These are phyloP conservation scores for Pempheris klunzingeri DNA, from an alignment of 2,797 vertebrate genomes.

Conservation along the genomic window DNA sequence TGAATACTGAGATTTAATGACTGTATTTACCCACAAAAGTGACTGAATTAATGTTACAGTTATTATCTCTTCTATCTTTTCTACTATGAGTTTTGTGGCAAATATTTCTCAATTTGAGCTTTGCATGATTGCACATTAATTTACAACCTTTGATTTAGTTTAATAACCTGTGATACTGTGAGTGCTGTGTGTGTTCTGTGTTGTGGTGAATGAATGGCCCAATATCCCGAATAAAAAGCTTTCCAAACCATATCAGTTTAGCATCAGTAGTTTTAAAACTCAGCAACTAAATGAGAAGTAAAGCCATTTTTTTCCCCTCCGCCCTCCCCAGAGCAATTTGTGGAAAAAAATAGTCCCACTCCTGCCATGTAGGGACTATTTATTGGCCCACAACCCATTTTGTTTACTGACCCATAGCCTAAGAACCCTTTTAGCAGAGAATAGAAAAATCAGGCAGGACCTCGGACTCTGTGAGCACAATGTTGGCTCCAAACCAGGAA, in stretches of 20 bases:
- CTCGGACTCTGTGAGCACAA: constrained; percentile 38
- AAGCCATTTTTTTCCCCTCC: constrained; percentile 37
- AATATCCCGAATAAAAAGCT: constrained; percentile 19
- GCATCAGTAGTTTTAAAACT: constrained; percentile 53
- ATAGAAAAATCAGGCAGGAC: constrained; percentile 48
- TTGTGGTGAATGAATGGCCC: neutral
- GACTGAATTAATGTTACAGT: too few species aligned
- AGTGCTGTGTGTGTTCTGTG: neutral
- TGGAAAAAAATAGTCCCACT: constrained; percentile 35
- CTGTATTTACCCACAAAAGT: too few species aligned
- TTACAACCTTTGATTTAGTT: neutral
- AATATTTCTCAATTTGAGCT: neutral
- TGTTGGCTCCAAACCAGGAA: constrained; percentile 42
- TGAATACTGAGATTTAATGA: too few species aligned
- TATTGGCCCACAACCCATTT: constrained; percentile 50
- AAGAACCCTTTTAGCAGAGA: constrained; percentile 60
- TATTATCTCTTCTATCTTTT: too few species aligned
- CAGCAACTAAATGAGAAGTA: constrained; percentile 46
- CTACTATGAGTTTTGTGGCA: too few species aligned
- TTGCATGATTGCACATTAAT: neutral
- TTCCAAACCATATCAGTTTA: constrained; percentile 44
- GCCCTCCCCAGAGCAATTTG: constrained; percentile 51
- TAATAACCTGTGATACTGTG: neutral
- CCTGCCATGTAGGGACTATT: constrained; percentile 42
- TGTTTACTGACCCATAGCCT: constrained; percentile 67